Evolutionary conservation across 2,888 invertebrate species (phyloP), one percentile per base, ranked within the genome.

Genomic region (Drosophila atripex): DNA sequence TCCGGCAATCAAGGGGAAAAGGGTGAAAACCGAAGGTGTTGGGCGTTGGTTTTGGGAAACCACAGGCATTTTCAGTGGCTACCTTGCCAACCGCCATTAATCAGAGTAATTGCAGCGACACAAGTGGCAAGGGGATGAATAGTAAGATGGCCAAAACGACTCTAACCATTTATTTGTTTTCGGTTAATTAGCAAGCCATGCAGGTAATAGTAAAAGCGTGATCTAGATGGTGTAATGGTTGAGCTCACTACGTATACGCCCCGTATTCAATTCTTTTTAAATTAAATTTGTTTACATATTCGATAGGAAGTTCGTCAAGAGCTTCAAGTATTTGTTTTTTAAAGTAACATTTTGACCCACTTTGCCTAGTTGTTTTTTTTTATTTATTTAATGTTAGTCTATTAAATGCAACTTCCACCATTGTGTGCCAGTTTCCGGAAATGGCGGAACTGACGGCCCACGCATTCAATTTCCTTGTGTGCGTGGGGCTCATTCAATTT

Each of bases 41-140:
- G 35, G 38, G 16, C 9, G 38, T 7, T 32, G 38, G 46, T 30
- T 14, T 41, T 38, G 11, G 46, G 21, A 49, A 53, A 53, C 68
- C 71, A 47, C 71, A 71, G 61, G 39, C 54, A 41, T 55, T 63
- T 61, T 71, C 76, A 73, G 66, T 73, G 79, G 71, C 50, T 76
- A 63, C 73, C 39, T 9, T 8, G 1, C 73, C 72, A 76, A 77
- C 80, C 87, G 78, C 88, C 76, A 88, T 89, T 88, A 88, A 89
- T 88, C 89, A 89, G 86, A 77, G 86, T 88, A 88, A 89, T 88
- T 88, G 85, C 87, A 70, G 60, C 54, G 72, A 75, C 83, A 72
- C 66, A 66, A 69, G 49, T 49, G 52, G 43, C 43, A 47, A 47
- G n/a, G n/a, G 16, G 21, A 32, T 46, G 39, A 45, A 49, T 52